Base-by-base conservation (phyloP, 37 sponge, comb jelly and placozoan species). In the Aphrocallistes beatrix region DNA sequence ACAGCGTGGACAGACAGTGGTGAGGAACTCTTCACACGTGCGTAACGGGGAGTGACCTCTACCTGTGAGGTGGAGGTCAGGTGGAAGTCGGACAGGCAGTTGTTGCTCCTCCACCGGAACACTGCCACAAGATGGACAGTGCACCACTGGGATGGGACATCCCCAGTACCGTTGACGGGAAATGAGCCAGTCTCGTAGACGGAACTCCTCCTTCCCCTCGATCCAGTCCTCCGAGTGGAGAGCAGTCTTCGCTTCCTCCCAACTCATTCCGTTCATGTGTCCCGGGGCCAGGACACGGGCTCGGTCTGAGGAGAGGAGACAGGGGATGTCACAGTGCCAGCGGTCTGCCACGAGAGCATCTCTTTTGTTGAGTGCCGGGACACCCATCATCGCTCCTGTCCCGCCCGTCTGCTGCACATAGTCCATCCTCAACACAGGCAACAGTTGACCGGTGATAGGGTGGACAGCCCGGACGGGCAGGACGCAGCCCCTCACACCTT, bases 81-180 rank as follows among this genome's bases (percentile, higher is more conserved):
- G 23, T n/a, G 87, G 87, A 8, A 86, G 83, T 9, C 13, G 42
- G n/a, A 86, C 87, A 6, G 87, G 87, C 42, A 86, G 25, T 25
- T 86, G 34, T 28, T 85, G 0, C 23, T 86, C 87, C 9, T 13
- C 85, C 19, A 86, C 83, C 19, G 87, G 87, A n/a, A 86, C 82
- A 38, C 38, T 36, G 16, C 60, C 75, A 60, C 75, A 60, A 3
- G 37, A 9, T 21, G 38, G 38, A 38, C 87, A 86, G 83, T 86
- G 87, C 21, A 86, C 69, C 37, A 86, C 85, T 21, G 87, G 87
- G 83, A 86, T 86, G 21, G 87, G 87, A 36, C 82, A 37, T n/a
- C 87, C 87, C 87, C 87, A 86, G 83, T 86, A 86, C 23, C 87
- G 82, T 38, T 86, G 87, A 17, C 87, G 82, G 19, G 87, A 86